Percentiles rank a stretch among this genome's conserved stretches.
Conservation (phyloP, 1,140 invertebrate species). For the Zeugodacus cucurbitae region DNA sequence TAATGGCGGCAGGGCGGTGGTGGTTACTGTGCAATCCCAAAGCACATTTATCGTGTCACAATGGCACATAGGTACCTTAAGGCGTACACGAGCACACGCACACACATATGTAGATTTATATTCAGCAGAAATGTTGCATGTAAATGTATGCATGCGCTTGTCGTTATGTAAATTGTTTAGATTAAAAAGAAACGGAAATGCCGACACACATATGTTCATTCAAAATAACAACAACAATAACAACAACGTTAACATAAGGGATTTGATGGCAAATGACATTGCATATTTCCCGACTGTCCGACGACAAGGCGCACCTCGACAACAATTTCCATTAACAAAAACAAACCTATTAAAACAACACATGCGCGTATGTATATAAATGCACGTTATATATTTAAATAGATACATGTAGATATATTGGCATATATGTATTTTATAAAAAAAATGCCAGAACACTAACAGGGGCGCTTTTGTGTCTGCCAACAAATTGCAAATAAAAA, state of each 20-base stretch:
- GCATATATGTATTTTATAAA: too few relatives aligned
- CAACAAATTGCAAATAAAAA: neutral
- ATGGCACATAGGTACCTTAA: conserved; percentile 10
- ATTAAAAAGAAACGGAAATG: neutral
- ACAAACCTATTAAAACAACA: neutral
- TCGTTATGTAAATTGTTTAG: neutral
- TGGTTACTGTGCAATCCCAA: neutral
- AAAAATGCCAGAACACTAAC: neutral
- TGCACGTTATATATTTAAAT: too few relatives aligned
- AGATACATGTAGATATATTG: too few relatives aligned
- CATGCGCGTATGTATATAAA: neutral
- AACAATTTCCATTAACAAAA: conserved; percentile 36
- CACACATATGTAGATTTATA: neutral
- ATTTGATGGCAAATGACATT: conserved; percentile 3
- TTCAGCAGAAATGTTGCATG: neutral
- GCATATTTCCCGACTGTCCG: neutral
- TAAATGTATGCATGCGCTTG: neutral
- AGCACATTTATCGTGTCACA: neutral
- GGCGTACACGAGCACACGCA: neutral
- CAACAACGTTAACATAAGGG: neutral
- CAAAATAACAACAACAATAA: neutral
- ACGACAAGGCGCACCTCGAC: neutral
- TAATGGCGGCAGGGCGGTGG: neutral
- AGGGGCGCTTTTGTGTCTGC: neutral
- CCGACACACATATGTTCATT: neutral